Base-by-base conservation (phyloP, 2,888 invertebrate species). In the Megaustenia siamemsis region DNA sequence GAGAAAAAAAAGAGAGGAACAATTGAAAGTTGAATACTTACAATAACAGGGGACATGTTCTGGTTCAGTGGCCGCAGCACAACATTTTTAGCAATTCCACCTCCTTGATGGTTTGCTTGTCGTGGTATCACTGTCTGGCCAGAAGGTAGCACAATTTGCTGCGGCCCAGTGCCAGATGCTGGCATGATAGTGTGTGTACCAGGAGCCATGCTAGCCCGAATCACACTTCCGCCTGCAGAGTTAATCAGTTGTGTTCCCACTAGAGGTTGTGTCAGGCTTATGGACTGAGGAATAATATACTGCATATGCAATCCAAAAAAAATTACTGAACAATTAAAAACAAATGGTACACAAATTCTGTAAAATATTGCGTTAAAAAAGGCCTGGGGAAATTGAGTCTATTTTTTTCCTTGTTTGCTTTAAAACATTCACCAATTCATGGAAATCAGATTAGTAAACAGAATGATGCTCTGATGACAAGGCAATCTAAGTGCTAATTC, bases 71-170 rank as follows among this genome's bases (percentile, higher is more conserved):
- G 84, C 24, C 84, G 38, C 10, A 84, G 73, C 60, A 85, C 80
- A 12, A 85, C 81, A 68, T 81, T 85, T 69, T 85, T 85, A 1
- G 78, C 12, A 24, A 84, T 49, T 38, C 68, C 85, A 24, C 68
- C 75, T 43, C 45, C 60, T 32, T 60, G 28, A 24, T 53, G 28
- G 24, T 28, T 75, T 15, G 63, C 32, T 28, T 85, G 85, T 43
- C 81, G 43, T 21, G 81, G 85, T 12, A 85, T 85, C 24, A 84
- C 80, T 15, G 84, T 84, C 75, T 84, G 84, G 1, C 80, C 79
- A 49, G 49, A 35, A n/a, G 78, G 84, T 6, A 85, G 69, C 28
- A 85, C 40, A 60, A 85, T 85, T 63, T 85, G 85, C 0, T 73
- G 45, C 32, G 85, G 38, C 35, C 49, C 60, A n/a, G 75, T 76